phyloP scores from a whole-genome alignment of 2,888 invertebrate species.

The Xanthia icteritia region DNA sequence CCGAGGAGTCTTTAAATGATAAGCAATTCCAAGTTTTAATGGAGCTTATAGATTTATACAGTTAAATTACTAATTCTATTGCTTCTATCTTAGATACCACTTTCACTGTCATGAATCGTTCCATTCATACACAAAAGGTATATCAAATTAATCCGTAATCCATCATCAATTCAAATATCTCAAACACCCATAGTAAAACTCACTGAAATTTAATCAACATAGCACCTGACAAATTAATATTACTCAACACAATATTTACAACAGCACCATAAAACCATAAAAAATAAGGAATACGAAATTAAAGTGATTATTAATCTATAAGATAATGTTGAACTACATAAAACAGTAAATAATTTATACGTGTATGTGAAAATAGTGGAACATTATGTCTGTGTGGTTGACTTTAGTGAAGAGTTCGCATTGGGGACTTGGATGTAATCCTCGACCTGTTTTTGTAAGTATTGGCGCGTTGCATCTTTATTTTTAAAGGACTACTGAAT shows the following conservation, averaged over 20 bases:
- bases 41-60: not conserved
- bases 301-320: slow-evolving; percentile 39
- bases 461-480: slow-evolving; percentile 43
- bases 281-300: slow-evolving; percentile 24
- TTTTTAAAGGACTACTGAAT: not conserved
- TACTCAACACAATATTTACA: slow-evolving; percentile 30
- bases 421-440: slow-evolving; percentile 86
- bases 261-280: slow-evolving; percentile 32
- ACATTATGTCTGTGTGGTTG: slow-evolving; percentile 91
- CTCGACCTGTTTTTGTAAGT: slow-evolving; percentile 85
- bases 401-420: slow-evolving; percentile 89
- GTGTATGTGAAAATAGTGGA: slow-evolving; percentile 31
- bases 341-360: slow-evolving; percentile 41
- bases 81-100: too few species aligned
- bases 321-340: slow-evolving; percentile 32
- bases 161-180: slow-evolving; percentile 17
- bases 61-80: too few species aligned
- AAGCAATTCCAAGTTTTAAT: not conserved
- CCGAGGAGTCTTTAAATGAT: not conserved
- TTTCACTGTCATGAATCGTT: not conserved
- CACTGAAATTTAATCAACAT: not conserved
- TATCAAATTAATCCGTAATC: slow-evolving; percentile 17
- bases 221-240: slow-evolving; percentile 26
- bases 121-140: not conserved
- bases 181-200: not conserved